These are phyloP conservation scores for Zygogramma bicolorata DNA, from an alignment of 2,888 invertebrate genomes.

Conservation along the genomic window DNA sequence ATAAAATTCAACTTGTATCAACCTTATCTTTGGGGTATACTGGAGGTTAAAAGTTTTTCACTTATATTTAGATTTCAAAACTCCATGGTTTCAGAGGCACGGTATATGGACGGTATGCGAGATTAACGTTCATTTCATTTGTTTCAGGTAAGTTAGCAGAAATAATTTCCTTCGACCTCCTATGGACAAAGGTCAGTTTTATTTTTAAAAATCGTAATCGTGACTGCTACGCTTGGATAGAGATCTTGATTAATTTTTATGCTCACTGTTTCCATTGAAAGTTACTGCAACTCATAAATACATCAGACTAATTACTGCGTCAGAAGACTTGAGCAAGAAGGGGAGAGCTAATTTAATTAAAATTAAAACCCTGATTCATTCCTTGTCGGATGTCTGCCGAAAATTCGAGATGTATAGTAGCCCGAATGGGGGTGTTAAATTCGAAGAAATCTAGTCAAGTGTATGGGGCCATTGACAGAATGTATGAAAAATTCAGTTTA, in stretches of 20 bases:
- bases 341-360: not conserved
- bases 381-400: not conserved
- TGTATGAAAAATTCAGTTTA: too few species aligned
- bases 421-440: not conserved
- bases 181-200: constrained; percentile 5
- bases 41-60: too few species aligned
- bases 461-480: too few species aligned
- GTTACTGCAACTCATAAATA: not conserved
- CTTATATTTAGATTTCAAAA: too few species aligned
- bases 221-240: not conserved
- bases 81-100: too few species aligned
- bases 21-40: too few species aligned
- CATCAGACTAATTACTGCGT: constrained; percentile 2
- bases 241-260: constrained; percentile 4
- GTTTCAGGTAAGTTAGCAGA: not conserved
- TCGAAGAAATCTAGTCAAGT: not conserved
- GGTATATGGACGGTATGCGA: too few species aligned
- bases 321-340: not conserved
- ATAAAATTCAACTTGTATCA: too few species aligned
- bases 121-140: not conserved
- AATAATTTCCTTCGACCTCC: not conserved
- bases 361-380: not conserved
- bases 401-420: not conserved
- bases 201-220: not conserved
- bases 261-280: not conserved